A percentile compares a stretch with the other conserved stretches of the same genome.
These are phyloP conservation scores for Drosophila quadrilineata DNA, from an alignment of 1,140 invertebrate genomes.

Conservation along the genomic window DNA sequence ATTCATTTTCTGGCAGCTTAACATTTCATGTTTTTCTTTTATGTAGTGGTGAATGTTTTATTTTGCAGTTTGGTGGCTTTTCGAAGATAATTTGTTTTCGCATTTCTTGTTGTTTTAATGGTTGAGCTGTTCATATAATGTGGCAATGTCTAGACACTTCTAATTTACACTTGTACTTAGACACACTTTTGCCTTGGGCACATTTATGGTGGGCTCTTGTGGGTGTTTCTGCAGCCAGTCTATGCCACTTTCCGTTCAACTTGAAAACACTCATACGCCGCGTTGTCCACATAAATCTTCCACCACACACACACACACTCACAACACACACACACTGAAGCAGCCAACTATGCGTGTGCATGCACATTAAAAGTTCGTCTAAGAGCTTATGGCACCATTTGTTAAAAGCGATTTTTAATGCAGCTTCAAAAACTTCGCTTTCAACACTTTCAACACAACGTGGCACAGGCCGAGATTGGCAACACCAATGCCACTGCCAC, in stretches of 20 bases:
- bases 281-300: conserved; percentile 65
- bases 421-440: conserved; percentile 53
- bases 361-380: conserved; percentile 74
- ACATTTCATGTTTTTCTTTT: conserved; percentile 1
- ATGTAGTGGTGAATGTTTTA: not conserved
- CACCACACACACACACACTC: not conserved
- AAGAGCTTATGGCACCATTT: conserved; percentile 76
- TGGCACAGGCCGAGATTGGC: not conserved
- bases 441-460: not conserved
- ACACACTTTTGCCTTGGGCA: conserved; percentile 35
- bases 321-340: not conserved
- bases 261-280: conserved; percentile 63
- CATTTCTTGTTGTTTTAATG: conserved; percentile 45
- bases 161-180: conserved; percentile 61
- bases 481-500: not conserved
- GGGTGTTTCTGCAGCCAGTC: conserved; percentile 9
- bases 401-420: conserved; percentile 78
- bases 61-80: not conserved
- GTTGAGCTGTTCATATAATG: conserved; percentile 47
- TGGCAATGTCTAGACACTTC: conserved; percentile 65
- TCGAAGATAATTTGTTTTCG: no score
- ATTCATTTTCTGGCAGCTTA: not conserved
- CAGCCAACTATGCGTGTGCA: conserved; percentile 25
- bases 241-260: conserved; percentile 47
- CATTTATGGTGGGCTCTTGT: conserved; percentile 10